Evolutionary conservation across 2,888 invertebrate species (phyloP), one percentile per base, ranked within the genome.

Genomic region (Capitulum mitella): DNA sequence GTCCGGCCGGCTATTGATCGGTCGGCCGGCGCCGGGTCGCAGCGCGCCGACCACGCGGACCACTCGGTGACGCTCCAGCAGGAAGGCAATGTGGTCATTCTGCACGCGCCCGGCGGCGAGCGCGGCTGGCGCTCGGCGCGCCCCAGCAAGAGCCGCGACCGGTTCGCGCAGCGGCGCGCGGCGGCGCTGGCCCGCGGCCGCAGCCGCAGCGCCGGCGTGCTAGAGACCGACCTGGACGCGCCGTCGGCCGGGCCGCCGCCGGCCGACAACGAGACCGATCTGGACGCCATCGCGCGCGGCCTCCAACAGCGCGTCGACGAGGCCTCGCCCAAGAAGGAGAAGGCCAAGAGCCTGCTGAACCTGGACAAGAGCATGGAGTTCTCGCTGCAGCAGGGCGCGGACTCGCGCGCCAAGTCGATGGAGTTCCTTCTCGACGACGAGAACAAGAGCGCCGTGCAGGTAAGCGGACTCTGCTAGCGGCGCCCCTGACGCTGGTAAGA

Each of bases 381-480:
- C 79, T 77, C 79, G 77, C 80, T 80, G 80, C 74, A 79, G 77
- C 64, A 78, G 34, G 80, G 80, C 77, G 77, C 81, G 34, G 82
- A 83, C 79, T 83, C 86, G 84, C 83, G 87, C 84, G 84, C 88
- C 89, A 94, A 94, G 88, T 94, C 94, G 87, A 95, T 95, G 95
- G 95, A 95, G 90, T 95, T 95, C 89, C 91, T 95, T 86, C 90
- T 95, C 87, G 95, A 95, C 88, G 95, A 94, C 88, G 93, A 94
- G 86, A 94, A 93, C 88, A 92, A 94, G 85, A 92, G 92, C 85
- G 91, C 91, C 83, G 91, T 92, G 84, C 91, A 93, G 93, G 94
- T 94, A 85, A 91, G 92, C 89, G 43, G 43, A 43, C 43, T n/a
- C n/a, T n/a, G n/a, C n/a, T n/a, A n/a, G n/a, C n/a, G n/a, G n/a